Evolutionary conservation across 1,140 invertebrate species (phyloP), one percentile per base, ranked within the genome.

Genomic region (Spodoptera litura): DNA sequence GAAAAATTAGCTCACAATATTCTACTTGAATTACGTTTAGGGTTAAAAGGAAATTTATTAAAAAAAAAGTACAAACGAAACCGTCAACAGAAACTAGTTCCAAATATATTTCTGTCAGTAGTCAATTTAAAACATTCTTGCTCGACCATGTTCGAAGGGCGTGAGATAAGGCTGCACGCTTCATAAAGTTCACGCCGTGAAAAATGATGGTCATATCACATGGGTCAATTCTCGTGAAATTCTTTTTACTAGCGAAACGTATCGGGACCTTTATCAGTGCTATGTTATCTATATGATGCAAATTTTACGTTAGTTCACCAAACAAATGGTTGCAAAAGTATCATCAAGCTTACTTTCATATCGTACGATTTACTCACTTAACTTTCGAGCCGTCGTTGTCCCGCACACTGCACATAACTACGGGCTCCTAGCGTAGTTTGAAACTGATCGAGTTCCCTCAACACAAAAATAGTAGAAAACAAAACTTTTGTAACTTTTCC

Each of bases 141-240:
- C 20, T 68, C 72, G 38, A 1, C 61, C 58, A 62, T 52, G 51
- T 38, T 58, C 38, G 15, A 75, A 75, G 53, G 58, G 15, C 58
- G 35, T 58, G 15, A 77, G 83, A 85, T 83, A 85, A 82, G 78
- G 80, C 77, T 74, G 58, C 68, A 71, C 79, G 83, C 53, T 74
- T 78, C 84, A 85, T 85, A 83, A 85, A 85, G 75, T 85, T 81
- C 49, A 78, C 78, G 71, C 59, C 52, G 78, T 80, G 84, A 85
- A 81, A 85, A 85, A 85, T 80, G 73, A 70, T 79, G 15, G 59
- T 64, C 62, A 61, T 80, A 82, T 80, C 80, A 78, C 59, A 83
- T 62, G 80, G 79, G 78, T 81, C 81, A 80, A 49, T 81, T 81
- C 77, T 66, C 64, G 31, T 68, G 61, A 44, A 64, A 64, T 64